A percentile compares a stretch with the other conserved stretches of the same genome.
Evolutionary conservation across 1,140 invertebrate species (phyloP).

Genomic region (Brachionus sp.): DNA sequence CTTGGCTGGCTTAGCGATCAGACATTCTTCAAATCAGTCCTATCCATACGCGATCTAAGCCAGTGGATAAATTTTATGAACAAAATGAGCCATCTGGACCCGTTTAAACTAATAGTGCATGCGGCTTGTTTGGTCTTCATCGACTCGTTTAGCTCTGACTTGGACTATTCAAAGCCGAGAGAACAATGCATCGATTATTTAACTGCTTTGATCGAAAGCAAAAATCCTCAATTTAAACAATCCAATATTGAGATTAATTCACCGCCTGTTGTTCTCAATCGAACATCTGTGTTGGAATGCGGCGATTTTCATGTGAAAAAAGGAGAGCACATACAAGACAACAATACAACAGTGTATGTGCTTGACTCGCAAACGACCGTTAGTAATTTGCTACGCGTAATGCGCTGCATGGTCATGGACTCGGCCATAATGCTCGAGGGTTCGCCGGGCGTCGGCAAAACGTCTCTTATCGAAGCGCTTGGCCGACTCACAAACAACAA

Average conservation of each 20-base stretch:
- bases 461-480: slow-evolving; percentile 84
- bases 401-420: slow-evolving; percentile 73
- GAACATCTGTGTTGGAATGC: not conserved
- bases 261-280: no score
- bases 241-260: not conserved
- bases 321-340: not conserved
- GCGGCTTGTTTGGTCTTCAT: slow-evolving; percentile 84
- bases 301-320: not conserved
- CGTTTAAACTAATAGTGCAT: slow-evolving; percentile 68
- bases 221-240: not conserved
- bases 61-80: slow-evolving; percentile 90
- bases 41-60: slow-evolving; percentile 75
- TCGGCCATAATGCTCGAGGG: slow-evolving; percentile 94
- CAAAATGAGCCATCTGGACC: slow-evolving; percentile 35
- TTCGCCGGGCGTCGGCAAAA: slow-evolving; percentile 96
- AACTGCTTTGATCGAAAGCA: not conserved
- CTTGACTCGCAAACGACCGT: slow-evolving; percentile 61
- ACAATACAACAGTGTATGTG: not conserved
- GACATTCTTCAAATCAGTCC: not conserved
- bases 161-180: not conserved
- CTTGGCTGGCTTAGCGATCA: not conserved
- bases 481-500: slow-evolving; percentile 75
- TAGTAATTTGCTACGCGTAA: slow-evolving; percentile 74
- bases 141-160: slow-evolving; percentile 73
- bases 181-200: not conserved